Evolutionary conservation across 2,797 vertebrate species (phyloP).

Genomic region (Propithecus perrieri): DNA sequence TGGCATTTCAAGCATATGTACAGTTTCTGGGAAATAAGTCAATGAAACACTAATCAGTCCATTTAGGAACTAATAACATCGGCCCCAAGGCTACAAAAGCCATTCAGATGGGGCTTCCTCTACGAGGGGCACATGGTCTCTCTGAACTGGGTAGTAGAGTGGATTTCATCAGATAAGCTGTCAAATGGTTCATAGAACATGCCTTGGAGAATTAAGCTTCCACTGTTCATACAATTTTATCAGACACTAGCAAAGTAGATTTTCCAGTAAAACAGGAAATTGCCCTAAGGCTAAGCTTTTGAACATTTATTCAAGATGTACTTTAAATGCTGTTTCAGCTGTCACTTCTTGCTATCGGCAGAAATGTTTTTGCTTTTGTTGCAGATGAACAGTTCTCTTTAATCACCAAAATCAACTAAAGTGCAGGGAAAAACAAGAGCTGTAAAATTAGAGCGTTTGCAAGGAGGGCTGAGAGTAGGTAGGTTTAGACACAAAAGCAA

Average conservation of each 20-base stretch:
- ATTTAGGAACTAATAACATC: conserved; percentile 72
- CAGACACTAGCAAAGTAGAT: conserved; percentile 80
- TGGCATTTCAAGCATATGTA: conserved; percentile 32
- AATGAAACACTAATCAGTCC: conserved; percentile 73
- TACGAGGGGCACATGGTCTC: conserved; percentile 31
- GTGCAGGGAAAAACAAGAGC: conserved; percentile 66
- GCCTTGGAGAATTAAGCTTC: conserved; percentile 83
- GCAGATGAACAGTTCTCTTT: conserved; percentile 77
- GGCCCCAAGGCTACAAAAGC: conserved; percentile 65
- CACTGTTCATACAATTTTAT: conserved; percentile 82
- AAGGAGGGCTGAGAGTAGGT: conserved; percentile 56
- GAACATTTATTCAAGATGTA: conserved; percentile 85
- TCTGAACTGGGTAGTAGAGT: conserved; percentile 16
- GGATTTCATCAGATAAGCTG: conserved; percentile 78
- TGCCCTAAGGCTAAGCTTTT: conserved; percentile 83
- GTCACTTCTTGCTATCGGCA: conserved; percentile 82
- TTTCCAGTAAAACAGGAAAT: conserved; percentile 84
- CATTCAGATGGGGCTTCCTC: conserved; percentile 57
- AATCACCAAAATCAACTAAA: conserved; percentile 77
- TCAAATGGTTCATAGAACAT: conserved; percentile 80
- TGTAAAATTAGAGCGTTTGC: conserved; percentile 61
- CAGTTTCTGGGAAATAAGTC: conserved; percentile 69
- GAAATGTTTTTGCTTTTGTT: conserved; percentile 81
- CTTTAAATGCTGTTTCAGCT: conserved; percentile 83
- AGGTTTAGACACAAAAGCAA: conserved; percentile 25